Base-by-base conservation (phyloP, 1,140 invertebrate genomes). In the Macrosteles quadrilineatus region DNA sequence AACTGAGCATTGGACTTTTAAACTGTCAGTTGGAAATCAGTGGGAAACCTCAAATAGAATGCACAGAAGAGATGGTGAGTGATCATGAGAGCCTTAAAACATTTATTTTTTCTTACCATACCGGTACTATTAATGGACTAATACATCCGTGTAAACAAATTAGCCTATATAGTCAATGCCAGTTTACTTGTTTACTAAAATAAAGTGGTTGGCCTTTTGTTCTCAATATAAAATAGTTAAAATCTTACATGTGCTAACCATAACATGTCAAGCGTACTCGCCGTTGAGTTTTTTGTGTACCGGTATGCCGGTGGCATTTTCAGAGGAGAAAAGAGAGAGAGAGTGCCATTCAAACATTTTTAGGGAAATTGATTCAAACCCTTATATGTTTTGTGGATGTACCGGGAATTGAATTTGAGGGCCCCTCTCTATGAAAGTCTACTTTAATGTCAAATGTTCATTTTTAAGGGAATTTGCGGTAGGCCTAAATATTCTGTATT, bases 21-120 rank as follows among this genome's bases (percentile, higher is more conserved):
- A 91, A 91, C 76, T 91, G 89, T 78, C 88, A 90, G 71, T 87
- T 86, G 1, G 80, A 81, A 40, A 82, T 84, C 9, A 89, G 90
- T 76, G 85, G 87, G 0, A 79, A 88, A 68, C 81, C 82, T 74
- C 80, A 83, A 23, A 90, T 82, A 77, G 81, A 83, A 1, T 91
- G 89, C 71, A 85, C 83, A 1, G 81, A 83, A 25, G 77, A 84
- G 66, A 90, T 90, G 88, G 86, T 87, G 73, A 76, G n/a, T 47
- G 19, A 62, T 69, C 45, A 6, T 19, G 31, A 17, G 62, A 17
- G 30, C 1, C n/a, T n/a, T n/a, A n/a, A n/a, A n/a, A n/a, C n/a
- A n/a, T 32, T 53, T 14, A 31, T 14, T 19, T 65, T 64, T 40
- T 6, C 6, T 6, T 40, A 40, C 36, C 17, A 9, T 40, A 40